Base-by-base conservation (phyloP, 2,113 vertebrate species). In the Motacilla tschutschensis region DNA sequence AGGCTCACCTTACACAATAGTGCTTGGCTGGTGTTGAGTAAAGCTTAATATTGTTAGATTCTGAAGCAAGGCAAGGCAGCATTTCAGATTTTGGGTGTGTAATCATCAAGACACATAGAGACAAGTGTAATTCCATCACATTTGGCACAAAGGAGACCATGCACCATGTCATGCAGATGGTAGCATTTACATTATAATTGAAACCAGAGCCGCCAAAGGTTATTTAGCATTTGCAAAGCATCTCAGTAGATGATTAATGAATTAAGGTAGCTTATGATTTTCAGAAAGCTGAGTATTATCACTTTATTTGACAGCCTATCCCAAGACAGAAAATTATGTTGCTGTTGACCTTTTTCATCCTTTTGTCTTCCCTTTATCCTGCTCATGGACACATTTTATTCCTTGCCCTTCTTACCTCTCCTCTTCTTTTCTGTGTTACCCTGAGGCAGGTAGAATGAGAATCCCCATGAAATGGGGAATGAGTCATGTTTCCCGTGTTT, bases 191-290 rank as follows among this genome's bases (percentile, higher is more conserved):
- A 50, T 67, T 78, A 16, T 91, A 91, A 90, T 94, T 93, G 80
- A 91, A 91, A 92, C 54, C 83, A 90, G 73, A 88, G 17, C 43
- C 10, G 5, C 12, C 28, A 81, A 43, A 73, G 6, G 20, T 79
- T 88, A 88, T 73, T 87, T 88, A 70, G 71, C 82, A 84, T 90
- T 71, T 87, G 75, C 55, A 70, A 88, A 58, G 33, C 43, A 73
- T 84, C 75, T 91, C 59, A 76, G 79, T 79, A 72, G 77, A 91
- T 79, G 54, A 70, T 79, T 83, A 86, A 90, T 90, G 64, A 92
- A 88, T 91, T 90, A 90, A 91, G 55, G 55, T 91, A 87, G 43
- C 47, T 88, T 90, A 82, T 55, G 72, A 88, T 85, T 93, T 95
- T 95, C 60, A 91, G 67, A 92, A 92, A 85, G 67, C 53, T 77